These are phyloP conservation scores for Stichopus chloronotus DNA, from an alignment of 35 echinoderm and acorn worm genomes.

Conservation along the genomic window DNA sequence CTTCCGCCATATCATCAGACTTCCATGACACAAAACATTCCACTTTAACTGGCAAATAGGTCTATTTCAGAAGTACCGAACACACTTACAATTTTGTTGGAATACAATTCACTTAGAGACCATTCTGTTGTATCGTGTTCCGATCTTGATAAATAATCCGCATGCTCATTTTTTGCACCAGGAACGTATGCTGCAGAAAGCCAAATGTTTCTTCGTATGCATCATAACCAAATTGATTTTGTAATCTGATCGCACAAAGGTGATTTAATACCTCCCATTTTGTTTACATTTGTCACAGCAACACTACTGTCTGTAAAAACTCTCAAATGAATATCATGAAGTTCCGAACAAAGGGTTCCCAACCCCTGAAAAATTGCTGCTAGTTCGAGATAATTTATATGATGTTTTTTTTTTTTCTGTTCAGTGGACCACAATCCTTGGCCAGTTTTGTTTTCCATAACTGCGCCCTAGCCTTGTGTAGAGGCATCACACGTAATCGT, in stretches of 20 bases:
- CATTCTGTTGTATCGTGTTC: constrained; percentile 29
- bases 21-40: constrained; percentile 53
- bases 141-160: constrained; percentile 15
- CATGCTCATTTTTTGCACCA: not conserved
- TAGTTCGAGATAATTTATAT: constrained; percentile 56
- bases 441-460: constrained; percentile 16
- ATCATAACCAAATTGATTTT: constrained; percentile 42
- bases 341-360: too few species aligned
- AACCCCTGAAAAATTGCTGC: constrained; percentile 12
- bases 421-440: constrained; percentile 48
- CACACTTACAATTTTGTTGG: constrained; percentile 22
- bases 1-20: constrained; percentile 55
- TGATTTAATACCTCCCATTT: constrained; percentile 66
- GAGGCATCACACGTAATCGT: constrained; percentile 22
- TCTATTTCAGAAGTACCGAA: constrained; percentile 65
- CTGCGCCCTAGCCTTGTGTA: constrained; percentile 52
- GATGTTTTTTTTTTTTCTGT: not conserved
- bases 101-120: not conserved
- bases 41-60: constrained; percentile 53
- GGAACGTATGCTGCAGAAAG: constrained; percentile 53
- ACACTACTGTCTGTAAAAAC: constrained; percentile 34
- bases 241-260: constrained; percentile 9
- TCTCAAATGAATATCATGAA: constrained; percentile 18
- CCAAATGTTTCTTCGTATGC: constrained; percentile 55
- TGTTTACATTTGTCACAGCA: constrained; percentile 41